A percentile compares a stretch with the other conserved stretches of the same genome.
These are phyloP conservation scores for Dasyprocta punctata DNA, from an alignment of 2,113 vertebrate genomes.

Conservation along the genomic window DNA sequence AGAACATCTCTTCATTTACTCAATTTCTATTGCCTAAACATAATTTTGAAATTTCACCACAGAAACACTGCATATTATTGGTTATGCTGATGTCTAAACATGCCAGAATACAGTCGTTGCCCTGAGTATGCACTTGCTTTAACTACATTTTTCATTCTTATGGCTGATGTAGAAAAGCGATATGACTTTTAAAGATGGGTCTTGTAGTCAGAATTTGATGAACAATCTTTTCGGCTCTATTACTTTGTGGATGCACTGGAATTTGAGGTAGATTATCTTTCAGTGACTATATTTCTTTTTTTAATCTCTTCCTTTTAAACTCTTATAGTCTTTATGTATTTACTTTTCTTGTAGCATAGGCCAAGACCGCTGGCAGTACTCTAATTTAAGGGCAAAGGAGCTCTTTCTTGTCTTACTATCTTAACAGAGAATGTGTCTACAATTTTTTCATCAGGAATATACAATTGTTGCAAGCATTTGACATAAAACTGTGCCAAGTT, in stretches of 20 bases:
- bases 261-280: not conserved
- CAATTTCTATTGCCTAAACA: not conserved
- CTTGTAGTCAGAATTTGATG: not conserved
- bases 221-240: not conserved
- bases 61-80: not conserved
- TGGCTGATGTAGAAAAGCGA: not conserved
- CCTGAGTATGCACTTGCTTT: not conserved
- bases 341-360: not conserved
- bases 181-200: not conserved
- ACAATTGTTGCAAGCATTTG: not conserved
- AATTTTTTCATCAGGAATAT: not conserved
- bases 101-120: not conserved
- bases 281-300: not conserved
- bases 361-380: not conserved
- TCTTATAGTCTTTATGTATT: not conserved
- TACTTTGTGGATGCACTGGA: not conserved
- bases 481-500: not conserved
- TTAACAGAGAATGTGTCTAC: not conserved
- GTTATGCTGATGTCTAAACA: not conserved
- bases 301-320: not conserved
- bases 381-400: not conserved
- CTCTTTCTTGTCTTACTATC: not conserved
- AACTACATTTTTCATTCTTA: not conserved
- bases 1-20: not conserved
- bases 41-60: not conserved